These are phyloP conservation scores for Cheilosia grossa DNA, from an alignment of 2,888 invertebrate genomes.

Conservation along the genomic window DNA sequence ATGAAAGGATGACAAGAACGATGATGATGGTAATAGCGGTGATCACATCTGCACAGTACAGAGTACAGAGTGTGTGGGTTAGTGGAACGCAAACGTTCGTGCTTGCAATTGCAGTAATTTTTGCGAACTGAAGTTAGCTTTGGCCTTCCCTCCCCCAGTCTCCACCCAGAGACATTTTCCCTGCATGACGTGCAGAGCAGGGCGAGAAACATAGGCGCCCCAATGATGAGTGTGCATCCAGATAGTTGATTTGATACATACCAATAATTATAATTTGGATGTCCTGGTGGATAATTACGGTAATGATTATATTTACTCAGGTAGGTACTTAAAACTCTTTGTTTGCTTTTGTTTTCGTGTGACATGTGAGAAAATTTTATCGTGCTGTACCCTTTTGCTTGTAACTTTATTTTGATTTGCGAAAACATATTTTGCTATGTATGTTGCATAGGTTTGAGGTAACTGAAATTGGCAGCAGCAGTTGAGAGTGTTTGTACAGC, in stretches of 20 bases:
- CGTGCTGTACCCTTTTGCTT: too few species aligned
- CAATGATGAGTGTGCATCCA: slow-evolving; percentile 11
- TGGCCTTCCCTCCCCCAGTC: background rate
- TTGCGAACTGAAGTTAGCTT: slow-evolving; percentile 41
- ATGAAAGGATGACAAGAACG: slow-evolving; percentile 61
- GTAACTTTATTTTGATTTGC: too few species aligned
- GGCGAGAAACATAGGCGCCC: background rate
- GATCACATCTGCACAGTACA: slow-evolving; percentile 55
- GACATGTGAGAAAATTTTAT: too few species aligned
- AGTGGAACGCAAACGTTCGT: slow-evolving; percentile 60
- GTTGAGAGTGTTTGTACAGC: too few species aligned
- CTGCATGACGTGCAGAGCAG: too few species aligned
- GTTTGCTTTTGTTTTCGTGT: background rate
- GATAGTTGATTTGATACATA: slow-evolving; percentile 22
- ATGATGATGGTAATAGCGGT: slow-evolving; percentile 58
- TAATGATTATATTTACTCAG: slow-evolving; percentile 56
- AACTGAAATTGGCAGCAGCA: too few species aligned
- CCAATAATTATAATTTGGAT: slow-evolving; percentile 48
- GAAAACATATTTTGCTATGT: too few species aligned
- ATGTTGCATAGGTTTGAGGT: too few species aligned
- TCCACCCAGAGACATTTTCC: too few species aligned
- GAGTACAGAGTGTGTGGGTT: slow-evolving; percentile 23
- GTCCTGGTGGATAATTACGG: slow-evolving; percentile 47
- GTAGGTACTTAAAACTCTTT: background rate
- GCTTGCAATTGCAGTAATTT: slow-evolving; percentile 33